Evolutionary conservation across 2,888 invertebrate species (phyloP).

Genomic region (Cosmopolites sordidus): DNA sequence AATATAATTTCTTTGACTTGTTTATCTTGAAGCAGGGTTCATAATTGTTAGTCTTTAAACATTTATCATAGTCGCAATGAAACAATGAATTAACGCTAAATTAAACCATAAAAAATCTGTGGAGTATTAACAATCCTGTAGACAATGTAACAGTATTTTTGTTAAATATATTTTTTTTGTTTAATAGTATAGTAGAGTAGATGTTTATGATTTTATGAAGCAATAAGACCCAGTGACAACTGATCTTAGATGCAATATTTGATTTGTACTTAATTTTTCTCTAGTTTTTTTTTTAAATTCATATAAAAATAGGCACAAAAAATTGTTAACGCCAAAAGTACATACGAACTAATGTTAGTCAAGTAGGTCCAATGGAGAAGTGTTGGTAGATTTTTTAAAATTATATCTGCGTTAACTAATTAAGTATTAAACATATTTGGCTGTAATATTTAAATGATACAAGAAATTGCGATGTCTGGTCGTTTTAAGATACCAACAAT

Average conservation of each 20-base stretch:
- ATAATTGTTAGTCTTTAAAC: constrained; percentile 4
- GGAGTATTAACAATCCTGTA: too few relatives aligned
- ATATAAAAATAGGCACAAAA: neutral
- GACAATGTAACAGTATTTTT: too few relatives aligned
- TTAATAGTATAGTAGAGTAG: too few relatives aligned
- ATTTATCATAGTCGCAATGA: constrained; percentile 1
- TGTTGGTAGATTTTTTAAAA: constrained; percentile 2
- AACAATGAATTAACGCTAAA: constrained; percentile 1
- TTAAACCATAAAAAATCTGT: too few relatives aligned
- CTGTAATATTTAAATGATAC: neutral
- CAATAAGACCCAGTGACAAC: too few relatives aligned
- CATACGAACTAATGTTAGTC: neutral
- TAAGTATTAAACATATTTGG: neutral
- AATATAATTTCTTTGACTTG: constrained; percentile 2
- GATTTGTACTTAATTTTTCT: too few relatives aligned
- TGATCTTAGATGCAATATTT: too few relatives aligned
- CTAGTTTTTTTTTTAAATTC: too few relatives aligned
- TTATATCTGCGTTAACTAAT: neutral
- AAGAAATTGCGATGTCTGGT: too few relatives aligned
- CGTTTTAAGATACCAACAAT: too few relatives aligned
- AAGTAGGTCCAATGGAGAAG: neutral
- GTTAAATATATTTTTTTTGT: too few relatives aligned
- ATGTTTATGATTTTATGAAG: too few relatives aligned
- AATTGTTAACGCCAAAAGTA: neutral
- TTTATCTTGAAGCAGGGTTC: constrained; percentile 14